Conservation (phyloP, 2,888 invertebrate genomes). For the Tetheella fluctuosa region DNA sequence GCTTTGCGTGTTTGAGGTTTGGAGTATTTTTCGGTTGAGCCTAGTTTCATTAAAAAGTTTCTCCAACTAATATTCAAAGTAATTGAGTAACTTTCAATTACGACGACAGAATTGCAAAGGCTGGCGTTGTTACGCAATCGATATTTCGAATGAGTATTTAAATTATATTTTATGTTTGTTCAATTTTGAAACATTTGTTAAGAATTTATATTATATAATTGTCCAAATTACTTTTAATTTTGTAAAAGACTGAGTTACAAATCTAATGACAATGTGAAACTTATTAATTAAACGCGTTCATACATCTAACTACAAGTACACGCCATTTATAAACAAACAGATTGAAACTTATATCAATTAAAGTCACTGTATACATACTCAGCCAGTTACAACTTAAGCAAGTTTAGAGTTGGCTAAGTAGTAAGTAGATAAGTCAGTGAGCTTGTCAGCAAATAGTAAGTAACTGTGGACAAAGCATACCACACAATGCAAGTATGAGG, state of each 20-base stretch:
- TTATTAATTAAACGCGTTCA: background rate
- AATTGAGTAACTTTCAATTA: conserved; percentile 68
- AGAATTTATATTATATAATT: background rate
- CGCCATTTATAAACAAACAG: background rate
- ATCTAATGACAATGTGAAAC: background rate
- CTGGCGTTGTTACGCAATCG: conserved; percentile 32
- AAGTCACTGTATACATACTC: conserved; percentile 9
- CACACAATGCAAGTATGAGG: conserved; percentile 33
- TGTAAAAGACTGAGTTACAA: background rate
- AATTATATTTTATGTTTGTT: conserved; percentile 8
- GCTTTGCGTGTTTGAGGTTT: conserved; percentile 80
- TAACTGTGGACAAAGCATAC: conserved; percentile 25
- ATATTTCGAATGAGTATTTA: conserved; percentile 17
- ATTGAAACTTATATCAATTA: conserved; percentile 14
- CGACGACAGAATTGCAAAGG: conserved; percentile 42
- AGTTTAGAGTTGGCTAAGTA: conserved; percentile 38
- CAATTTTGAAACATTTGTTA: background rate
- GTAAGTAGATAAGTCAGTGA: conserved; percentile 40
- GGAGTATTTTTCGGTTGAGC: conserved; percentile 75
- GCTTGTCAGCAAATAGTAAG: conserved; percentile 35
- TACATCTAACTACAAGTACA: background rate
- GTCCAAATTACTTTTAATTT: background rate
- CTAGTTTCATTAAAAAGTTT: conserved; percentile 78
- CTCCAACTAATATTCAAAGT: conserved; percentile 67
- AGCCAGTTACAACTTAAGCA: conserved; percentile 28